Evolutionary conservation across 2,797 vertebrate species (phyloP), one percentile per base, ranked within the genome.

Genomic region (Phalanger gymnotis): DNA sequence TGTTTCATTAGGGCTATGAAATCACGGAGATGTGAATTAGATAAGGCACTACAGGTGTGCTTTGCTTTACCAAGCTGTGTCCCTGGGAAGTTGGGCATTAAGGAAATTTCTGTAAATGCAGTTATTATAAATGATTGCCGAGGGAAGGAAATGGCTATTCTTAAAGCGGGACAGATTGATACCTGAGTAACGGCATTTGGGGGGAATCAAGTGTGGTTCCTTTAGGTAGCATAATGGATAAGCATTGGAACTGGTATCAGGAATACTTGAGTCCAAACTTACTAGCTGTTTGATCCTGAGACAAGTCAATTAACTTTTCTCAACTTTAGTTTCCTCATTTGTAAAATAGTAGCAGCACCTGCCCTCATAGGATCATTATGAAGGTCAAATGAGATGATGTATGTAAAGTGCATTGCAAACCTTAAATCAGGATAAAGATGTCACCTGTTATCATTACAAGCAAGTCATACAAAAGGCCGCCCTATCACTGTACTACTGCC

Each of bases 81-180:
- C 40, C 53, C 31, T 52, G n/a, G 40, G 95, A 93, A 92, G 7
- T 27, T 90, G 28, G 53, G 16, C 13, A 55, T 47, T 27, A 7
- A 5, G 94, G 54, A 93, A 11, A n/a, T 34, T 19, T 91, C 61
- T 73, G 11, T 87, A 34, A 92, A 2, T 90, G 27, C 52, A 87
- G 92, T 93, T 92, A 92, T 95, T 94, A 91, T 90, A 91, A 95
- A 93, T 94, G 28, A 7, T 81, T 0, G n/a, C 40, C 3, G 52
- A 19, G 93, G 94, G 90, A 95, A 73, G 91, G 22, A 96, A 92
- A n/a, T 58, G 28, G 53, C 0, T 3, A 27, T 73, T 87, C 40
- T 27, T 87, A 87, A 87, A 87, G 40, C 40, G 51, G 73, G 73
- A 51, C 73, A 47, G 73, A 87, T 27, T 47, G 73, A 87, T 51